Conservation (phyloP, 2,113 vertebrate genomes). For the Leptocoma aspasia region DNA sequence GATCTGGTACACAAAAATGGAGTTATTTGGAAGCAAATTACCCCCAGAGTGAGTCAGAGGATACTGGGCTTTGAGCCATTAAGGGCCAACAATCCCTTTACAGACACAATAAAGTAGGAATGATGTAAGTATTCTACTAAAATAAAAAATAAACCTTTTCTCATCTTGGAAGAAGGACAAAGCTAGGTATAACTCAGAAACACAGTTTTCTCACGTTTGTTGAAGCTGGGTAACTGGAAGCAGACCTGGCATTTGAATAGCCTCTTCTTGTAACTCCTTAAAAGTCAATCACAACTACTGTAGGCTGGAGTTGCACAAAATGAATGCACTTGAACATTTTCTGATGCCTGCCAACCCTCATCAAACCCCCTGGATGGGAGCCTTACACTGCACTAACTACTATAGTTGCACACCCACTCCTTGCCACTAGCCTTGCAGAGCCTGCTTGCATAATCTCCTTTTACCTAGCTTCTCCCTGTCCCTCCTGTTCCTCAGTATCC, state of each 20-base stretch:
- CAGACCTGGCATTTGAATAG: background rate
- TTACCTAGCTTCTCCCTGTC: background rate
- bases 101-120: background rate
- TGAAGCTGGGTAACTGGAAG: background rate
- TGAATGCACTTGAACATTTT: background rate
- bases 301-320: background rate
- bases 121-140: background rate
- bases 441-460: background rate
- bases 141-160: background rate
- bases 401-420: background rate
- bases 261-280: background rate
- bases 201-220: background rate
- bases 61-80: background rate
- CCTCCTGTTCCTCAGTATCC: background rate
- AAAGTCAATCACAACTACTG: background rate
- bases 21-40: background rate
- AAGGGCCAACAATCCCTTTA: background rate
- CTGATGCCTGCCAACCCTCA: background rate
- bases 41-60: background rate
- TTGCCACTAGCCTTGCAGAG: background rate
- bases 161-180: background rate
- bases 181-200: background rate
- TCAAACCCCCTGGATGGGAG: background rate
- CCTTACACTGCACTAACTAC: background rate
- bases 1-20: background rate